Evolutionary conservation across 2,113 vertebrate genomes (phyloP).

Genomic region (Xyrauchen texanus): DNA sequence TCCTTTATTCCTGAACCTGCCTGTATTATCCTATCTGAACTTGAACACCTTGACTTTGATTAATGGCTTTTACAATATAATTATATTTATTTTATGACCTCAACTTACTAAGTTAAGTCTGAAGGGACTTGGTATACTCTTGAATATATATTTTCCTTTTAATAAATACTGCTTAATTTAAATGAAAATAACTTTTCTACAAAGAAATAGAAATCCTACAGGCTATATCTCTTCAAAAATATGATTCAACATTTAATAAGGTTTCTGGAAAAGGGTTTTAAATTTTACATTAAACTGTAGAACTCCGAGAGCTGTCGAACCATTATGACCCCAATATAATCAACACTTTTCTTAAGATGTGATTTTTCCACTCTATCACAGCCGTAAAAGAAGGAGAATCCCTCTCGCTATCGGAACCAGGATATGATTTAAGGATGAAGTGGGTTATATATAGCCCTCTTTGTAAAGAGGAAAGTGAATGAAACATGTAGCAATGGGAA

Average conservation of each 20-base stretch:
- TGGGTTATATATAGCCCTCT: slow-evolving; percentile 11
- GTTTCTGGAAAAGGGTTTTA: slow-evolving; percentile 59
- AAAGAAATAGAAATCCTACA: not conserved
- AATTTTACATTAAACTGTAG: slow-evolving; percentile 66
- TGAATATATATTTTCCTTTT: not conserved
- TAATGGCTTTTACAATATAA: too few relatives aligned
- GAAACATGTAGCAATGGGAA: slow-evolving; percentile 26
- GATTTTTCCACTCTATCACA: slow-evolving; percentile 11
- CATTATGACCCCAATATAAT: slow-evolving; percentile 63
- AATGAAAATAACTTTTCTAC: not conserved
- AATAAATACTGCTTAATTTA: not conserved
- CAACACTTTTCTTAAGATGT: slow-evolving; percentile 6
- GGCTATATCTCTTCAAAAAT: slow-evolving; percentile 51
- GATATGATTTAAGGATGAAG: not conserved
- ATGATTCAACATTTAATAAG: slow-evolving; percentile 63
- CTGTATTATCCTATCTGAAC: not conserved
- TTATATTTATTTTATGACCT: too few relatives aligned
- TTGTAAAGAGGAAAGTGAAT: slow-evolving; percentile 5
- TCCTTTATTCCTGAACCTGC: too few relatives aligned
- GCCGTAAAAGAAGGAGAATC: not conserved
- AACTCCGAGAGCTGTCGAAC: slow-evolving; percentile 48
- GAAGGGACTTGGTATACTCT: too few relatives aligned
- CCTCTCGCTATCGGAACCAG: slow-evolving; percentile 1
- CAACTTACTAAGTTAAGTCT: too few relatives aligned
- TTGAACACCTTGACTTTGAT: too few relatives aligned